Percentiles rank a stretch among this genome's conserved stretches.
phyloP scores from a whole-genome alignment of 2,797 vertebrate genomes.

The Acanthurus lineatus region DNA sequence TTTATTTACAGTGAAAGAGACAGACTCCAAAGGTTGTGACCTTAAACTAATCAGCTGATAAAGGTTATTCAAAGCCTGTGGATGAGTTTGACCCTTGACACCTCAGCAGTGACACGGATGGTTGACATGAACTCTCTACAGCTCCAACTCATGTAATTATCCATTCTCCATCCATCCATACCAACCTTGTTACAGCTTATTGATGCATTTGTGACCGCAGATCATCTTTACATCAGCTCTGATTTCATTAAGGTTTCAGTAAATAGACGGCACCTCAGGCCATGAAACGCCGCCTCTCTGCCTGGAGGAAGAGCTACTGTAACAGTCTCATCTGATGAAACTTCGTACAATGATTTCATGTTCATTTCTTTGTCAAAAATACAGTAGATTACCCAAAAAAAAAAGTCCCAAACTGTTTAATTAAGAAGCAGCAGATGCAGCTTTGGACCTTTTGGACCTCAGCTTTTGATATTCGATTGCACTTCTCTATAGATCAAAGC shows the following conservation, averaged over 20 bases:
- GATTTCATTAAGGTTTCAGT: neutral
- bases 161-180: too few species aligned
- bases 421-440: neutral
- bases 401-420: neutral
- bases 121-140: too few species aligned
- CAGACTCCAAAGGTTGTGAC: neutral
- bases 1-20: conserved; percentile 45
- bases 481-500: neutral
- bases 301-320: too few species aligned
- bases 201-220: neutral
- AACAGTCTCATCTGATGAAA: neutral
- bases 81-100: too few species aligned
- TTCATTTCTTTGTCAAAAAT: too few species aligned
- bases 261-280: neutral
- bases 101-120: too few species aligned
- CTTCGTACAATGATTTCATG: neutral
- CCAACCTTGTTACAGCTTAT: neutral
- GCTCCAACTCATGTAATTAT: neutral
- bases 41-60: neutral
- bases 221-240: neutral
- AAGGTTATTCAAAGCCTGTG: neutral
- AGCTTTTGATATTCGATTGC: neutral
- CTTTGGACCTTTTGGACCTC: neutral
- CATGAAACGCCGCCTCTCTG: too few species aligned
- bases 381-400: too few species aligned